These are phyloP conservation scores for Phylloscopus collybita DNA, from an alignment of 2,797 vertebrate species.

Conservation along the genomic window DNA sequence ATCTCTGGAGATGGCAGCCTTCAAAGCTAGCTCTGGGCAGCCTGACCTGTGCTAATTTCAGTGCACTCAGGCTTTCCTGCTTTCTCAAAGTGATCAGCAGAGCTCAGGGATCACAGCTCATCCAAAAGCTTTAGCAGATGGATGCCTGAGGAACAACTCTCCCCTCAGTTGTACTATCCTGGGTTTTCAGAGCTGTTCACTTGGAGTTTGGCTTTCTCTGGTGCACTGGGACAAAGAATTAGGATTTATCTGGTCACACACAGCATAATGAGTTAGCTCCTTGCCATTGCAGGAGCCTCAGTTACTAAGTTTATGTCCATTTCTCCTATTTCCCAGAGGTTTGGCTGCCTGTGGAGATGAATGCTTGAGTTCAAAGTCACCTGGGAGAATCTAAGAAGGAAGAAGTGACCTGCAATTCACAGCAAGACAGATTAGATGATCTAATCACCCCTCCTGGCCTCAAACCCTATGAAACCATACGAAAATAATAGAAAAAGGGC, in stretches of 20 bases:
- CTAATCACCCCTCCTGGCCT: neutral
- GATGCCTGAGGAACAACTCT: neutral
- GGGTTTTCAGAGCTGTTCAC: neutral
- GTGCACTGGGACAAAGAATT: neutral
- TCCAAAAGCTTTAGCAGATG: neutral
- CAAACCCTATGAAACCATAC: neutral
- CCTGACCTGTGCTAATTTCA: neutral
- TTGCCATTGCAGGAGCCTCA: neutral
- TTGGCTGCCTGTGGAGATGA: neutral
- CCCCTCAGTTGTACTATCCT: rapidly evolving
- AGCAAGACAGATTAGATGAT: neutral
- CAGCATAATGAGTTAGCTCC: neutral
- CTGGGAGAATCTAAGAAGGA: neutral
- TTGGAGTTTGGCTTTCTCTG: neutral
- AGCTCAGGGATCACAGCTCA: neutral
- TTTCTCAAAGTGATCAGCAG: neutral
- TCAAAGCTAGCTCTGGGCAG: neutral
- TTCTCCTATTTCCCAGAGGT: neutral
- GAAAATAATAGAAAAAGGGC: neutral
- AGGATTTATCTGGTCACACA: neutral
- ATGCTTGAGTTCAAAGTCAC: neutral
- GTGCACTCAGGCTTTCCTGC: neutral
- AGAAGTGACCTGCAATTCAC: neutral
- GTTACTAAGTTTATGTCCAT: neutral
- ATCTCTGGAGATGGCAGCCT: neutral